Percentiles rank a stretch among this genome's conserved stretches.
Conservation (phyloP, 2,113 vertebrate genomes). For the Oncorhynchus masou region DNA sequence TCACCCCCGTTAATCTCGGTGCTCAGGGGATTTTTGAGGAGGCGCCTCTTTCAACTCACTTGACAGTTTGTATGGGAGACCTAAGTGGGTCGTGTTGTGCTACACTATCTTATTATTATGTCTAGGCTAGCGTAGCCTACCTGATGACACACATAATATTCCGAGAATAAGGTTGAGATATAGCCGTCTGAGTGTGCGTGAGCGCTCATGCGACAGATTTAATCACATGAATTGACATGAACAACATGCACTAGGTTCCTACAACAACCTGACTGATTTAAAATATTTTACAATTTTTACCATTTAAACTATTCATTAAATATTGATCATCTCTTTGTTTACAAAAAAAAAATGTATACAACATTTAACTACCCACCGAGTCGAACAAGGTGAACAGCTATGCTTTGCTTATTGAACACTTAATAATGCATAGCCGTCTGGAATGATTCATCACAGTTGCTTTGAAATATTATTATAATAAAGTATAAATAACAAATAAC, state of each 20-base stretch:
- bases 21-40: constrained; percentile 7
- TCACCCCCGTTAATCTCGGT: constrained; percentile 6
- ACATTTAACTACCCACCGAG: neutral
- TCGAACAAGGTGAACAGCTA: neutral
- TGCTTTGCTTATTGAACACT: neutral
- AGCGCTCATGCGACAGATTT: no score
- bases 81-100: no score
- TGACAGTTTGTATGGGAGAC: neutral
- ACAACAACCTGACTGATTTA: no score
- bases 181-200: no score
- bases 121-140: neutral
- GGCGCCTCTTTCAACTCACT: neutral
- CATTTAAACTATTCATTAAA: neutral
- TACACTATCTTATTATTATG: neutral
- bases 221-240: no score
- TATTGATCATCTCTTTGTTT: neutral
- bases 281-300: neutral
- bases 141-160: neutral
- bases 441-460: neutral
- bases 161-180: no score
- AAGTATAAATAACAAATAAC: no score
- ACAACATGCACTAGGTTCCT: no score
- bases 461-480: no score
- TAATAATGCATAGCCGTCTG: neutral
- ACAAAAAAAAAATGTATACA: neutral